phyloP scores from a whole-genome alignment of 2,113 vertebrate species.

The Sapajus apella region DNA sequence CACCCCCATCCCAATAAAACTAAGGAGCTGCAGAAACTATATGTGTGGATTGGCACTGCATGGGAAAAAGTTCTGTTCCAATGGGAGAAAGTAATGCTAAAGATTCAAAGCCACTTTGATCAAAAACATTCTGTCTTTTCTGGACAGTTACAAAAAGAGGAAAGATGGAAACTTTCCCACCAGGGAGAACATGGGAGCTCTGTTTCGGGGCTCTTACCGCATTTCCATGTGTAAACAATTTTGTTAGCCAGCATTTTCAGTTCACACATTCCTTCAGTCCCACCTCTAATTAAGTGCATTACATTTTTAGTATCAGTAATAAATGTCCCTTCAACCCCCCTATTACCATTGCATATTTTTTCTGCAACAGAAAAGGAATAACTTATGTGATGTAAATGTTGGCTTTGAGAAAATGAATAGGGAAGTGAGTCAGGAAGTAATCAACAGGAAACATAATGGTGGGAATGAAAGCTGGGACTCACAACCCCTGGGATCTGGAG shows the following conservation, averaged over 20 bases:
- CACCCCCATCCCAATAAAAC: not conserved
- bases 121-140: not conserved
- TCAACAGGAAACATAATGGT: not conserved
- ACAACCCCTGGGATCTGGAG: not conserved
- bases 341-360: not conserved
- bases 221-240: not conserved
- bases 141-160: not conserved
- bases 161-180: not conserved
- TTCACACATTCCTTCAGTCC: not conserved
- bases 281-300: conserved; percentile 23
- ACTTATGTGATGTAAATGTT: not conserved
- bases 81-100: not conserved
- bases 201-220: not conserved
- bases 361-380: conserved; percentile 7
- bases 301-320: not conserved
- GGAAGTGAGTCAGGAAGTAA: not conserved
- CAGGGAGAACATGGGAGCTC: not conserved
- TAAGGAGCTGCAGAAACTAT: not conserved
- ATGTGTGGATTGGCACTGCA: not conserved
- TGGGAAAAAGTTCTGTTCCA: not conserved
- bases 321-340: not conserved
- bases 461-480: not conserved
- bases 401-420: conserved; percentile 36
- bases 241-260: not conserved
- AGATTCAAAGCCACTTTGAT: not conserved